Percentiles rank a stretch among this genome's conserved stretches.
Evolutionary conservation across 2,113 vertebrate species (phyloP).

Genomic region (Sialia sialis): DNA sequence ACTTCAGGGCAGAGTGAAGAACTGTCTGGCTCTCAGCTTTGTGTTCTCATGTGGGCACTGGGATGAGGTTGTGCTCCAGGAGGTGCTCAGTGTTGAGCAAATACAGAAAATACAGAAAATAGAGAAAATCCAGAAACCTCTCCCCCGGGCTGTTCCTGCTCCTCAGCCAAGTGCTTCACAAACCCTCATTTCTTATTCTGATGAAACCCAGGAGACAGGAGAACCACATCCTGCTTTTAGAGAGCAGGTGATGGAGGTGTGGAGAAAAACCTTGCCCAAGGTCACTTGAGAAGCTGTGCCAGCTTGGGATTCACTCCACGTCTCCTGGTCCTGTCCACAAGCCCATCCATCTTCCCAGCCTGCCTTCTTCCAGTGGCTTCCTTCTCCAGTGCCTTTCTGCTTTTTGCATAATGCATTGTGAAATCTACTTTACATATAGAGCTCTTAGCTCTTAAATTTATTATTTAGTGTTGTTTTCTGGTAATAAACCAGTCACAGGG

Average conservation of each 20-base stretch:
- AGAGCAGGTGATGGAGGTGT: background rate
- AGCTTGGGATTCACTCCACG: background rate
- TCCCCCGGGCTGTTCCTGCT: background rate
- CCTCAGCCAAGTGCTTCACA: fast-evolving
- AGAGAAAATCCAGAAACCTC: background rate
- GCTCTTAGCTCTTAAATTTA: background rate
- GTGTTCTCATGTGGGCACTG: fast-evolving
- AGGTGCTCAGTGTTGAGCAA: background rate
- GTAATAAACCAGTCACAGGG: background rate
- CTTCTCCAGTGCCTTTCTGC: background rate
- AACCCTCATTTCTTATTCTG: background rate
- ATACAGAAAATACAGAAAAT: background rate
- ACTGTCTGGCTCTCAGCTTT: background rate
- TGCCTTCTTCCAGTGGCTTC: background rate
- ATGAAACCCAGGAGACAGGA: background rate
- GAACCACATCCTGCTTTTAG: background rate
- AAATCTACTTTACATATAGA: background rate
- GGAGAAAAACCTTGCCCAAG: background rate
- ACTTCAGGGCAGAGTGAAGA: background rate
- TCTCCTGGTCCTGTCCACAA: background rate
- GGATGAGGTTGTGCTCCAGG: background rate
- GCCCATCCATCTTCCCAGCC: background rate
- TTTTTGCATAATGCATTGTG: background rate
- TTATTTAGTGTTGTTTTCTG: background rate
- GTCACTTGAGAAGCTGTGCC: background rate